These are phyloP conservation scores for Eueides isabella DNA, from an alignment of 1,140 invertebrate genomes.

Conservation along the genomic window DNA sequence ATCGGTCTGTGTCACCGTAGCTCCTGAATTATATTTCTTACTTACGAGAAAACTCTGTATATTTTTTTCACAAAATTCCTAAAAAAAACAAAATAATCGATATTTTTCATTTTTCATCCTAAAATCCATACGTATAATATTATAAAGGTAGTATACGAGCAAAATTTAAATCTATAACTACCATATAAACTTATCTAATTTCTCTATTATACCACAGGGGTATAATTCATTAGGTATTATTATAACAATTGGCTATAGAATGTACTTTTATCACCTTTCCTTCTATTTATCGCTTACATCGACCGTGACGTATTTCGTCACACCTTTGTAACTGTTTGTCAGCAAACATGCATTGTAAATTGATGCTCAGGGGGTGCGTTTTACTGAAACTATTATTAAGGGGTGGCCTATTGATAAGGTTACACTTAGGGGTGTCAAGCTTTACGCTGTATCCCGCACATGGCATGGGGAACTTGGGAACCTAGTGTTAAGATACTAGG, in stretches of 20 bases:
- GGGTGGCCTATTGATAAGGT: not conserved
- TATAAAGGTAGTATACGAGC: too few relatives aligned
- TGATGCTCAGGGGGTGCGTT: conserved; percentile 5
- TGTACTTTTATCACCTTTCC: conserved; percentile 8
- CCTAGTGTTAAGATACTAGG: too few relatives aligned
- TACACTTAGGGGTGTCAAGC: not conserved
- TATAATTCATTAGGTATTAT: not conserved
- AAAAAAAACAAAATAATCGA: too few relatives aligned
- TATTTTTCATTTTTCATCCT: too few relatives aligned
- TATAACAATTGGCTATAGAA: not conserved
- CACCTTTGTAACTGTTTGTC: conserved; percentile 3
- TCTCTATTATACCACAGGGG: not conserved
- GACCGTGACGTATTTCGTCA: conserved; percentile 7
- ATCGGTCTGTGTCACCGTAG: too few relatives aligned
- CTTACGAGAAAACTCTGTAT: too few relatives aligned
- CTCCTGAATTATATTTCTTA: too few relatives aligned
- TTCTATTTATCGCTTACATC: not conserved
- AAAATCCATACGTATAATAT: too few relatives aligned
- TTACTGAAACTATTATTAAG: conserved; percentile 2
- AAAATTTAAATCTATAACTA: not conserved
- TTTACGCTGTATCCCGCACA: too few relatives aligned
- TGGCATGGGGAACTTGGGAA: too few relatives aligned
- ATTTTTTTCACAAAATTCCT: too few relatives aligned
- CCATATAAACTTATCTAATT: not conserved
- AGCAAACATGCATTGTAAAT: conserved; percentile 18